phyloP scores from a whole-genome alignment of 2,888 invertebrate species.

The Odontocerum albicorne region DNA sequence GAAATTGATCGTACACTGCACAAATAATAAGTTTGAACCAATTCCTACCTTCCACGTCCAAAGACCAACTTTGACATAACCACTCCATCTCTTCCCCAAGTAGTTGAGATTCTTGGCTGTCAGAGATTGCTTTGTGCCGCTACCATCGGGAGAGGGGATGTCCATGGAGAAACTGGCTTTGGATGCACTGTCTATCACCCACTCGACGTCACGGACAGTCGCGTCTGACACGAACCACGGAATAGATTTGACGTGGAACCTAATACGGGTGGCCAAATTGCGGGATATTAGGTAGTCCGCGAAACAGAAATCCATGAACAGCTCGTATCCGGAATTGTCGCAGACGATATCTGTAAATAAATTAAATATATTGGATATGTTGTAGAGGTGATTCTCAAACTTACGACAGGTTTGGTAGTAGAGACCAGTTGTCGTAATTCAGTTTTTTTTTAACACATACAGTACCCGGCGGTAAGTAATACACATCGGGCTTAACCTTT shows the following conservation, averaged over 20 bases:
- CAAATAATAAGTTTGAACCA: too few species aligned
- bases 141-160: slow-evolving; percentile 38
- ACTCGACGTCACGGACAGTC: slow-evolving; percentile 71
- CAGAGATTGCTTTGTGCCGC: slow-evolving; percentile 33
- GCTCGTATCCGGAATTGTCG: slow-evolving; percentile 94
- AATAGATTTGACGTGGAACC: slow-evolving; percentile 83
- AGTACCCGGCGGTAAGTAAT: too few species aligned
- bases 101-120: slow-evolving; percentile 42
- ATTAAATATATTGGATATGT: not conserved
- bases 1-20: too few species aligned
- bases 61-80: slow-evolving; percentile 54
- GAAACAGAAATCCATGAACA: slow-evolving; percentile 86
- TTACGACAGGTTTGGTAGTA: too few species aligned
- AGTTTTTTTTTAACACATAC: too few species aligned
- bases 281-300: slow-evolving; percentile 73
- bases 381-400: not conserved
- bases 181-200: slow-evolving; percentile 57
- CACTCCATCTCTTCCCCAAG: slow-evolving; percentile 63
- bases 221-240: slow-evolving; percentile 98
- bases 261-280: slow-evolving; percentile 63
- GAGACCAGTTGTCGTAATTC: too few species aligned
- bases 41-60: slow-evolving; percentile 32
- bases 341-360: slow-evolving; percentile 71
- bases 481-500: too few species aligned
- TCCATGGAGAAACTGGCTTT: slow-evolving; percentile 22